Evolutionary conservation across 2,888 invertebrate genomes (phyloP), one percentile per base, ranked within the genome.

Genomic region (Noctua janthina): DNA sequence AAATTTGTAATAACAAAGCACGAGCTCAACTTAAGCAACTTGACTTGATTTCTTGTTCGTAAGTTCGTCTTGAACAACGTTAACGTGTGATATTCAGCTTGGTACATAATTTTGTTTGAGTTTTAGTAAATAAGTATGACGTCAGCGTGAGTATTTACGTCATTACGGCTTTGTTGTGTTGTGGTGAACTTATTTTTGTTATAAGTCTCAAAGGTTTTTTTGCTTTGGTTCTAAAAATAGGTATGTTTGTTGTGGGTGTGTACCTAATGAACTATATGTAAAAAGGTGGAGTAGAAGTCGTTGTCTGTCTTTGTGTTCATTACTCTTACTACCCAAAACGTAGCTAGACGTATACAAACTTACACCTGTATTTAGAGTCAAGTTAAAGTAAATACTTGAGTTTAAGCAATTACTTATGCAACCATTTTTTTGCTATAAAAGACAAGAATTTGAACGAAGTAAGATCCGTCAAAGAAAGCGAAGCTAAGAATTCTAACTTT

Each of bases 1-100:
- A 93, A 93, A 92, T 93, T 94, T 93, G 92, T 92, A 92, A 89
- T 91, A 93, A 93, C 93, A 93, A 93, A 93, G 92, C 92, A 91
- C 85, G 90, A 92, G 90, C 84, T 90, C 90, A 93, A 92, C 87
- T 92, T 91, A 67, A 75, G 75, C 72, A 80, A 87, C 87, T 87
- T 83, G 81, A 89, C 88, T 92, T 90, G 87, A 92, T 92, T 90
- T 89, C 91, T 88, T 87, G 88, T 85, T 87, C 74, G 76, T 69
- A 86, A 81, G 62, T 66, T 86, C 87, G 82, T 87, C 90, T 92
- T 89, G 87, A 91, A 87, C 86, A 92, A 89, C 74, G 87, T 85
- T 87, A 56, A 71, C 67, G 59, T 85, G 43, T 84, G 79, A 83
- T 84, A 81, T 81, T 88, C 76, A 62, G 77, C 69, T 78, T 20